Evolutionary conservation across 2,113 vertebrate species (phyloP), one percentile per base, ranked within the genome.

Genomic region (Engraulis encrasicolus): DNA sequence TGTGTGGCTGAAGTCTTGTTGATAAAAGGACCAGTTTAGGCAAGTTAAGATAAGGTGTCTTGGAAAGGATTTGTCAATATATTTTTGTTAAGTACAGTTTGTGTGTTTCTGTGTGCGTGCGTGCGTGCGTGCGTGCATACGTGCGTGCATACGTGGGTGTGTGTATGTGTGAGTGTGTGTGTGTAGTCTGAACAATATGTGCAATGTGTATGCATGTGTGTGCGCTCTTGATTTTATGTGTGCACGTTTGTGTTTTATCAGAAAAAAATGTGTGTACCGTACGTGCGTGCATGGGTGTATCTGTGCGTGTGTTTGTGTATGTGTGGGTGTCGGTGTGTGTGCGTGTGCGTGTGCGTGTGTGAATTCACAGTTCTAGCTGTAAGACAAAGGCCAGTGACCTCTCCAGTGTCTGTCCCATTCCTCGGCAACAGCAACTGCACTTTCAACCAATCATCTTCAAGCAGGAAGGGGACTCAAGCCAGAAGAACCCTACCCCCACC

Each of bases 381-480:
- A 15, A 27, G 58, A 66, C 58, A 66, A 66, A 66, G 23, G 7
- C n/a, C n/a, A n/a, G n/a, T n/a, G n/a, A 27, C 58, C 27, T 27
- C 27, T 66, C 58, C n/a, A 6, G 27, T 23, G 58, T 66, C 23
- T 27, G 58, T 66, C 14, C 61, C 27, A 54, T 52, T 48, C 52
- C 79, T 27, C 6, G n/a, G n/a, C 80, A 34, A 58, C 77, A 80
- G 48, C 78, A 71, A 49, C 20, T 2, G 27, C 7, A 15, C 52
- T 15, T 66, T 23, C 45, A 38, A 86, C 80, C 40, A 81, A 82
- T 82, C 78, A 78, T 40, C 79, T 74, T 52, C 78, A 78, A 40
- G 82, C 80, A 82, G 81, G 78, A 79, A 88, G 83, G 36, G 61
- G 58, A 78, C 78, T 54, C 48, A 81, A 48, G 81, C 82, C 78